phyloP scores from a whole-genome alignment of 2,888 invertebrate genomes.

The Deroplatys truncata region DNA sequence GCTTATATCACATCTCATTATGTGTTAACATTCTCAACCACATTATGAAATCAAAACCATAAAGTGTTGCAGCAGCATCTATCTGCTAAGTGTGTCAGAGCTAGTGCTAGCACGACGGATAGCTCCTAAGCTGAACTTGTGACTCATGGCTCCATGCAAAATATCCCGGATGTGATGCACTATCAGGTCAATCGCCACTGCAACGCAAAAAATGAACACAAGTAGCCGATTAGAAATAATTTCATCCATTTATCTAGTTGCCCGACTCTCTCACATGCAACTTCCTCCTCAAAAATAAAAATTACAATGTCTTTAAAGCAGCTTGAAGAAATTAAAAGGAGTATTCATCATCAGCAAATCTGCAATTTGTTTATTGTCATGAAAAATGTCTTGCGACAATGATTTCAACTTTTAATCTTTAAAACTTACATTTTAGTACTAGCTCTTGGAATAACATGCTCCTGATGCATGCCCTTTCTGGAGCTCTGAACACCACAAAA shows the following conservation, averaged over 20 bases:
- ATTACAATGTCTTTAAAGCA: not conserved
- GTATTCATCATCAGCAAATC: not conserved
- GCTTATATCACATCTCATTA: not conserved
- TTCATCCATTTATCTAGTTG: not conserved
- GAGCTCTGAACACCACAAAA: too few species aligned
- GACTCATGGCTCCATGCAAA: conserved; percentile 53
- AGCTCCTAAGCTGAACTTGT: conserved; percentile 22
- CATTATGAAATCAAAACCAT: not conserved
- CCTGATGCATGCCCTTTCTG: too few species aligned
- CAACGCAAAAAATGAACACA: conserved; percentile 57
- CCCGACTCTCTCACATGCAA: not conserved
- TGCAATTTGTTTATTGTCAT: too few species aligned
- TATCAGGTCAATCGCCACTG: conserved; percentile 99
- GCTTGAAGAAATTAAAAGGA: not conserved
- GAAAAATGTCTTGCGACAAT: too few species aligned
- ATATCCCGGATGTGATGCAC: conserved; percentile 99
- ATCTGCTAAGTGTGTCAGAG: conserved; percentile 45
- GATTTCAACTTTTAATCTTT: too few species aligned
- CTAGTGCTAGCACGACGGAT: conserved; percentile 29
- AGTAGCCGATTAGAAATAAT: conserved; percentile 1
- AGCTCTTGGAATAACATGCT: too few species aligned
- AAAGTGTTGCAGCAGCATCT: not conserved
- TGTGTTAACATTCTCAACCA: not conserved
- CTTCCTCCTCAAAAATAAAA: not conserved
- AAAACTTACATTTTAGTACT: too few species aligned